Percentiles rank a stretch among this genome's conserved stretches.
Evolutionary conservation across 37 sponge, comb jelly and placozoan genomes (phyloP).

Genomic region (Corticium candelabrum): DNA sequence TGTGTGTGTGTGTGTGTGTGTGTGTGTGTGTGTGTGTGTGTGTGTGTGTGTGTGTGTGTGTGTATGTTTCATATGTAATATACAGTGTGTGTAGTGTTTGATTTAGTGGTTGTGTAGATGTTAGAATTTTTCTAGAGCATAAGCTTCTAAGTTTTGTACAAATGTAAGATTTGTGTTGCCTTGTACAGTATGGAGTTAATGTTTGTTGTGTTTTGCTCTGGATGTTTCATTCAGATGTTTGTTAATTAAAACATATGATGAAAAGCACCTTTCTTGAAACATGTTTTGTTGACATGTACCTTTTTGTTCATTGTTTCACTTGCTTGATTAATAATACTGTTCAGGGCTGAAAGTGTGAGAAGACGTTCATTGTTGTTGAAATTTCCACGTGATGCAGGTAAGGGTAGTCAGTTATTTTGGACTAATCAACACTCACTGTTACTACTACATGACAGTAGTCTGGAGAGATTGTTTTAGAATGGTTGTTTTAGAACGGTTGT

Average conservation of each 20-base stretch:
- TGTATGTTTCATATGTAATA: background rate
- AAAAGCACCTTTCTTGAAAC: too few relatives aligned
- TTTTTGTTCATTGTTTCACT: too few relatives aligned
- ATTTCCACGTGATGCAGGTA: slow-evolving; percentile 53
- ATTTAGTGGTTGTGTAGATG: background rate
- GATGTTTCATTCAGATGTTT: background rate
- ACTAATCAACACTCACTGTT: too few relatives aligned
- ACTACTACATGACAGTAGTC: too few relatives aligned
- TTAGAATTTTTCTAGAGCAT: background rate
- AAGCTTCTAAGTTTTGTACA: too few relatives aligned
- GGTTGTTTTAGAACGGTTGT: too few relatives aligned
- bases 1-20: slow-evolving; percentile 5
- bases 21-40: slow-evolving; percentile 5
- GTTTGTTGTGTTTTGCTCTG: background rate
- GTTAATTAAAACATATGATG: too few relatives aligned
- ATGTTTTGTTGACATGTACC: too few relatives aligned
- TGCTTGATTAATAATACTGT: too few relatives aligned
- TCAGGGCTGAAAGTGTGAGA: slow-evolving; percentile 49
- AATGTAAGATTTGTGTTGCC: too few relatives aligned
- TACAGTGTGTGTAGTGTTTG: background rate
- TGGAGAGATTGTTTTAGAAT: background rate
- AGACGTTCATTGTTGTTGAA: slow-evolving; percentile 60
- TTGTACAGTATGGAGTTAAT: background rate
- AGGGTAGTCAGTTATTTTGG: too few relatives aligned
- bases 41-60: slow-evolving; percentile 5